Conservation (phyloP, 2,797 vertebrate genomes). For the Pitangus sulphuratus region DNA sequence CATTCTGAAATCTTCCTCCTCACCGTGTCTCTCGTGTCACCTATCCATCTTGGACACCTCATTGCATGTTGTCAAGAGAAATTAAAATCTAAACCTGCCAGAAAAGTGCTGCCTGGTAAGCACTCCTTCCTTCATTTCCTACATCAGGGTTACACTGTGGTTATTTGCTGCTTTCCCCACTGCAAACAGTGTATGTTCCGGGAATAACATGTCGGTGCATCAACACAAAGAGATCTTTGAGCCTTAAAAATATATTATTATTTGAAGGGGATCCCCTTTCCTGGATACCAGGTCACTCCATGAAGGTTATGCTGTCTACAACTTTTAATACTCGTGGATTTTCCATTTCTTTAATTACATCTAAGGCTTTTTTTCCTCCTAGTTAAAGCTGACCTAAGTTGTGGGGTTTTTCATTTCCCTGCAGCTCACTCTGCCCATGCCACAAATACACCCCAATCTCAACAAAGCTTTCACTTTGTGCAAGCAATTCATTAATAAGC, state of each 20-base stretch:
- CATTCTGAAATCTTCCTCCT: not conserved
- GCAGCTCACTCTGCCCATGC: not conserved
- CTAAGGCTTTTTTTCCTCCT: not conserved
- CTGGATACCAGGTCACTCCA: not conserved
- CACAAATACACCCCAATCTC: not conserved
- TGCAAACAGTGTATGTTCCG: not conserved
- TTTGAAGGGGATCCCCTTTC: not conserved
- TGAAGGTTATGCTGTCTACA: not conserved
- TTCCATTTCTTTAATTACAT: not conserved
- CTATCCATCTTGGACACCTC: not conserved
- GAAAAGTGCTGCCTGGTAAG: not conserved
- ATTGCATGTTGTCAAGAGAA: not conserved
- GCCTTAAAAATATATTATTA: not conserved
- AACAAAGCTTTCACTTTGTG: not conserved
- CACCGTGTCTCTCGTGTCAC: not conserved
- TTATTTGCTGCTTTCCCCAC: not conserved
- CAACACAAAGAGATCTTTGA: not conserved
- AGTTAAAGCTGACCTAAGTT: not conserved
- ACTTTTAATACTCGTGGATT: not conserved
- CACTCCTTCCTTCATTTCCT: not conserved
- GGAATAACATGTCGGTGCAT: not conserved
- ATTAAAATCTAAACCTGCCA: not conserved
- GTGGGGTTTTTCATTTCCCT: not conserved
- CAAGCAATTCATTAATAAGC: not conserved
- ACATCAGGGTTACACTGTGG: fast-evolving